Conservation (phyloP, 1,140 invertebrate species). For the Ctenoplectra terminalis region DNA sequence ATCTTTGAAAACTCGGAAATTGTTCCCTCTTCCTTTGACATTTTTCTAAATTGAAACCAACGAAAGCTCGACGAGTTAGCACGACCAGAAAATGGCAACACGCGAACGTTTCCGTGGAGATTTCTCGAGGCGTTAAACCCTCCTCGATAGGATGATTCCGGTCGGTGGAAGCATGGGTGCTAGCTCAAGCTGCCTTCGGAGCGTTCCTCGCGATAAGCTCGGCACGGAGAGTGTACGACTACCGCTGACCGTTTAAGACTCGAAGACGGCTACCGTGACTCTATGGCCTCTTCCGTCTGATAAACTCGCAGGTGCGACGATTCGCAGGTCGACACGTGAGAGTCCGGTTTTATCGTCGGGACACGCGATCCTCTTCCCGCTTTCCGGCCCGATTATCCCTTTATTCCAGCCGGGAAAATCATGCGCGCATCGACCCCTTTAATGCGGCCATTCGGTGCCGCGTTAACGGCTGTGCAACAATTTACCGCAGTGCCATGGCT, state of each 20-base stretch:
- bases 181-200: constrained; percentile 1
- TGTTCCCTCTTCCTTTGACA: background rate
- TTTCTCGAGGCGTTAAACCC: constrained; percentile 33
- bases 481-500: background rate
- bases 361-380: constrained; percentile 43
- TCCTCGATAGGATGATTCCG: background rate
- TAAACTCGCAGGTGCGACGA: constrained; percentile 60
- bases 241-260: constrained; percentile 62
- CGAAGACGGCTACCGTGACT: constrained; percentile 56
- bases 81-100: constrained; percentile 8
- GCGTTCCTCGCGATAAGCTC: constrained; percentile 43
- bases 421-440: constrained; percentile 21
- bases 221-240: constrained; percentile 56
- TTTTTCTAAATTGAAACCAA: background rate
- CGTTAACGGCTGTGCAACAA: constrained; percentile 3
- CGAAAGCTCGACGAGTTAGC: background rate
- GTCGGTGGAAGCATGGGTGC: background rate
- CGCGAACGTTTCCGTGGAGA: constrained; percentile 41
- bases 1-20: background rate
- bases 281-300: constrained; percentile 54
- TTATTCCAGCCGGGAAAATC: background rate
- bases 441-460: background rate
- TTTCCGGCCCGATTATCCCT: constrained; percentile 37
- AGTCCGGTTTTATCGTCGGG: constrained; percentile 43
- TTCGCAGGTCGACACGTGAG: constrained; percentile 55